Evolutionary conservation across 2,888 invertebrate species (phyloP), one percentile per base, ranked within the genome.

Genomic region (Balanococcus diminutus): DNA sequence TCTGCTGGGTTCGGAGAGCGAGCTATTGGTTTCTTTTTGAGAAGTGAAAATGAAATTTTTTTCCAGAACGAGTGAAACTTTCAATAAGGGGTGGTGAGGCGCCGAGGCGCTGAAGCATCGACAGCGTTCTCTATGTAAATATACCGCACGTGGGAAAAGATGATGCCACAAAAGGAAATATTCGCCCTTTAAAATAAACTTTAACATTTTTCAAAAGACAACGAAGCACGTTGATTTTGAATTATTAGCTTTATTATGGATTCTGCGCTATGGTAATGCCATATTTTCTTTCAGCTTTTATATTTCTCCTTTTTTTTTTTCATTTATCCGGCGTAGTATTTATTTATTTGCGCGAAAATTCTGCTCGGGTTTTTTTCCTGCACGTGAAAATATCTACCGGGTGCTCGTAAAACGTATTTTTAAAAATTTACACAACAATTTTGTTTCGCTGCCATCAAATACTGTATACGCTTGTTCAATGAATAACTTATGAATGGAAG

Each of bases 201-300:
- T 67, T 39, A 9, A 31, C 83, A 31, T 67, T 84, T 84, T 72
- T 84, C 39, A 61, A 82, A 67, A 82, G 82, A 82, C 82, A 82
- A 82, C 82, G 56, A 56, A 36, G 31, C 84, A 67, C 84, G 84
- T 67, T 84, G 84, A 84, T 84, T 84, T 84, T 84, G 84, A 84
- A 84, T 84, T 72, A 84, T 84, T 84, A 84, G 84, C 84, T 84
- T 84, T 84, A 84, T 84, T 84, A 84, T 28, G 67, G 67, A 84
- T 84, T 84, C 67, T 36, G 39, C 84, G 67, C 84, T 36, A 61
- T 72, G 84, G 31, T 22, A 61, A 84, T 79, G 36, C 75, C 75
- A 36, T 36, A 32, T 79, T 36, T 32, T 36, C 75, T 79, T 36
- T 32, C 46, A n/a, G 2, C 3, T 46, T n/a, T 46, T 46, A 46